Evolutionary conservation across 1,140 invertebrate genomes (phyloP).

Genomic region (Meloidogyne hapla): DNA sequence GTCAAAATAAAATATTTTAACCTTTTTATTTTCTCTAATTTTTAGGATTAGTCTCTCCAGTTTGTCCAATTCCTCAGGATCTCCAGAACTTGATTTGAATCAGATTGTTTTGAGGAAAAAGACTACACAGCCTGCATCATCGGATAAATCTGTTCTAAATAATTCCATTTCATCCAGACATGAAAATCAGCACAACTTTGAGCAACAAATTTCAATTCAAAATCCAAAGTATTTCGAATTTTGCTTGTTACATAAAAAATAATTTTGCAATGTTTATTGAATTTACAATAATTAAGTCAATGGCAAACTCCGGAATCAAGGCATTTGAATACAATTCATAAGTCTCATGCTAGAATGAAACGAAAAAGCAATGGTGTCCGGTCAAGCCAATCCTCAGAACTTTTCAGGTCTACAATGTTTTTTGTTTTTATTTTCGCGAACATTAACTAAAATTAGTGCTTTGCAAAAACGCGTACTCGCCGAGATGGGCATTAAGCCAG

Average conservation of each 20-base stretch:
- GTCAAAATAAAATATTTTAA: not conserved
- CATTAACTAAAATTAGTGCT: no score
- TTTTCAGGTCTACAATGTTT: not conserved
- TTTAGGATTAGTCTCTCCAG: not conserved
- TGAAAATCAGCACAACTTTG: not conserved
- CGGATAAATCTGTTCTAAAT: not conserved
- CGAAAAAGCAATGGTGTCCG: not conserved
- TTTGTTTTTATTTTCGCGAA: not conserved
- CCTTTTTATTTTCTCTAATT: not conserved
- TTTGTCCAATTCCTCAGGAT: not conserved
- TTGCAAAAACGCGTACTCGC: not conserved
- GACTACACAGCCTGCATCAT: not conserved
- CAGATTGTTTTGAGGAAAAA: not conserved
- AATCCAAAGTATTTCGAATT: not conserved
- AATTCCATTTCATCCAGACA: not conserved
- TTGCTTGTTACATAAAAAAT: not conserved
- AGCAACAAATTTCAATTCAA: not conserved
- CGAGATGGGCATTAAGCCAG: constrained; percentile 12
- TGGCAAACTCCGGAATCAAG: not conserved
- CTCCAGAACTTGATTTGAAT: not conserved
- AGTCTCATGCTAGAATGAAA: not conserved
- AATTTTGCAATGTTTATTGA: not conserved
- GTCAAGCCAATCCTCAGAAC: not conserved
- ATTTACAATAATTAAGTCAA: not conserved
- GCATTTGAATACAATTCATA: not conserved